A percentile compares a stretch with the other conserved stretches of the same genome.
phyloP scores from a whole-genome alignment of 2,797 vertebrate genomes.

The Schizopygopsis pylzovi region DNA sequence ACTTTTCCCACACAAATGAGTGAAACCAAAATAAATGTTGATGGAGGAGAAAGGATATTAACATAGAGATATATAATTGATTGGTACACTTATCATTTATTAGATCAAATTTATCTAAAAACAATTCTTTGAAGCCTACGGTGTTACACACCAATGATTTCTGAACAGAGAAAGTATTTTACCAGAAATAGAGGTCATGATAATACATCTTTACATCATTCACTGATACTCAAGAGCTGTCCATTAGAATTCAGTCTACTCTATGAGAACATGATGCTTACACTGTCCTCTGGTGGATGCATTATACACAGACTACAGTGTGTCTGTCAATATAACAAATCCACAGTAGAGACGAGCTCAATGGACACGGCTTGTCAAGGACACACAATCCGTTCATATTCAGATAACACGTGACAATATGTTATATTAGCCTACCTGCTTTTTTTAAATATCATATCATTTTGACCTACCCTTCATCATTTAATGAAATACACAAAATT shows the following conservation, averaged over 20 bases:
- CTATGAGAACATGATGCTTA: not conserved
- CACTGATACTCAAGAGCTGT: not conserved
- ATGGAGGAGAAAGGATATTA: not conserved
- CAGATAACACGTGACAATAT: not conserved
- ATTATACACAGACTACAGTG: no score
- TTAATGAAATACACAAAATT: no score
- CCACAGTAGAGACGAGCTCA: not conserved
- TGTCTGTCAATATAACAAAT: not conserved
- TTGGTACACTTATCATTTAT: not conserved
- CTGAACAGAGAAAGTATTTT: not conserved
- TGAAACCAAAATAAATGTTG: not conserved
- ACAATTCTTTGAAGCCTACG: not conserved
- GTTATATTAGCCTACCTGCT: no score
- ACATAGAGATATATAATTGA: not conserved
- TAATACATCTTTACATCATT: not conserved
- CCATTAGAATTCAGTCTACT: not conserved
- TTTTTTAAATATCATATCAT: no score
- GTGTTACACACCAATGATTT: not conserved
- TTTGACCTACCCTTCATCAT: not conserved
- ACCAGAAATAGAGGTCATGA: not conserved
- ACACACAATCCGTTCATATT: not conserved
- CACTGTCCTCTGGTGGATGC: constrained; percentile 26
- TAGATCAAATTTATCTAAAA: not conserved
- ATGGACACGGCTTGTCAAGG: not conserved
- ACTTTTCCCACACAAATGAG: no score